These are phyloP conservation scores for Bacillus rossius DNA, from an alignment of 1,140 invertebrate genomes.

Conservation along the genomic window DNA sequence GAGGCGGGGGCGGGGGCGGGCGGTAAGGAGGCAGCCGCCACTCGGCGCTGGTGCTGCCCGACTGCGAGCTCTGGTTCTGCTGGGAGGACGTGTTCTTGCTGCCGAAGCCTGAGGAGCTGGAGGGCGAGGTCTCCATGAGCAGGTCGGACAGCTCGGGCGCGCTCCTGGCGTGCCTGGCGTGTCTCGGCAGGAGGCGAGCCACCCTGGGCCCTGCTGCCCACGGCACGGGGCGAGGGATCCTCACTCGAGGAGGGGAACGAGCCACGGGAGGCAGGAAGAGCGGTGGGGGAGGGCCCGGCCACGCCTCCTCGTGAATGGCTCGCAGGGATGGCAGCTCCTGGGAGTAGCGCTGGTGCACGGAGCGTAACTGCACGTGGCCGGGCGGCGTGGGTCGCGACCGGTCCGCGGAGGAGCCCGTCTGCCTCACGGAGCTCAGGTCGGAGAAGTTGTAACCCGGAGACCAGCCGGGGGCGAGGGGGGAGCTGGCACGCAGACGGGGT, in stretches of 20 bases:
- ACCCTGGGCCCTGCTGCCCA: slow-evolving; percentile 40
- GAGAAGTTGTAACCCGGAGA: slow-evolving; percentile 64
- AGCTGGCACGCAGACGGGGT: slow-evolving; percentile 58
- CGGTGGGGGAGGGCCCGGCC: slow-evolving; percentile 23
- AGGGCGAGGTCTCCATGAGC: slow-evolving; percentile 66
- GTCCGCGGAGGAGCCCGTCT: slow-evolving; percentile 69
- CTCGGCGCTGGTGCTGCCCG: slow-evolving; percentile 64
- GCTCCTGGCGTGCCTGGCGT: slow-evolving; percentile 55
- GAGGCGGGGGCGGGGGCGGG: slow-evolving; percentile 56
- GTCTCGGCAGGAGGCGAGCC: slow-evolving; percentile 50
- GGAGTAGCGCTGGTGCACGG: slow-evolving; percentile 59
- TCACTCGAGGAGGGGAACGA: slow-evolving; percentile 40
- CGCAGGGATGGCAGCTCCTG: slow-evolving; percentile 66
- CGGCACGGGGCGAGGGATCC: slow-evolving; percentile 46
- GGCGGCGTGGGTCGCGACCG: slow-evolving; percentile 61
- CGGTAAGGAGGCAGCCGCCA: slow-evolving; percentile 70
- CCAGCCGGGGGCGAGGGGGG: slow-evolving; percentile 57
- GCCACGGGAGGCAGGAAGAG: slow-evolving; percentile 35
- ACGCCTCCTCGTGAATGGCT: slow-evolving; percentile 65
- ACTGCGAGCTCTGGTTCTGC: slow-evolving; percentile 65
- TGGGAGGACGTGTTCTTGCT: slow-evolving; percentile 90
- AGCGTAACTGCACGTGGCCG: slow-evolving; percentile 53
- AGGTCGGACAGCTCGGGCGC: slow-evolving; percentile 56
- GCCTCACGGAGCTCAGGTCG: slow-evolving; percentile 79
- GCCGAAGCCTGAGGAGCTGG: slow-evolving; percentile 81